Conservation (phyloP, 2,888 invertebrate genomes). For the Tuta absoluta region DNA sequence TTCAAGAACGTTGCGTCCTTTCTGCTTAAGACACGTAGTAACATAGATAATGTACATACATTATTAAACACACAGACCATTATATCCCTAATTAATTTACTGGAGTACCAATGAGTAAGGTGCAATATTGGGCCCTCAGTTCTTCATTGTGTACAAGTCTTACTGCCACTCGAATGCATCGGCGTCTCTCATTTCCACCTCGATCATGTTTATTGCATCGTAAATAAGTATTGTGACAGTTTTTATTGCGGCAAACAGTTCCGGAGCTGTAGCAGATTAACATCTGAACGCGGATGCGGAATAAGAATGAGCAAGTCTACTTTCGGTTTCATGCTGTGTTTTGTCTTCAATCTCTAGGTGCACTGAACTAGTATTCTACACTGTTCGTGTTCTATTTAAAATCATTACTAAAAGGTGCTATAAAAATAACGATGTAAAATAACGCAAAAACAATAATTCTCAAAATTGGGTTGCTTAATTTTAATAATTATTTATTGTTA, state of each 20-base stretch:
- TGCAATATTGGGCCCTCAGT: conserved; percentile 5
- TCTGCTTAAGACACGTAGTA: neutral
- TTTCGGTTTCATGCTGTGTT: conserved; percentile 22
- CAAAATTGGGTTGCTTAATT: too few relatives aligned
- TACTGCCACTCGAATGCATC: conserved; percentile 1
- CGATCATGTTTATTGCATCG: conserved; percentile 70
- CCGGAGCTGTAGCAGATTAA: conserved; percentile 66
- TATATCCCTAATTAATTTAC: neutral
- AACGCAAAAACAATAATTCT: too few relatives aligned
- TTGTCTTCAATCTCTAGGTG: conserved; percentile 3
- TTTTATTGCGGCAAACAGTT: conserved; percentile 71
- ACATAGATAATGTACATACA: neutral
- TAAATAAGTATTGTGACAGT: conserved; percentile 74
- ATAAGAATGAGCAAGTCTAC: conserved; percentile 40
- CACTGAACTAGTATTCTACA: neutral
- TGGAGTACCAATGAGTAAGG: neutral
- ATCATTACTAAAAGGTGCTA: neutral
- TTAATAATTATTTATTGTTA: too few relatives aligned
- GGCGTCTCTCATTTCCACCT: conserved; percentile 34
- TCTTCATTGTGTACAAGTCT: conserved; percentile 8
- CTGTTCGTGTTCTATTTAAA: neutral
- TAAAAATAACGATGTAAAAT: too few relatives aligned
- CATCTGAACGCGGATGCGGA: conserved; percentile 58
- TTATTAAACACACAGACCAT: neutral
- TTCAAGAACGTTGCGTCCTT: too few relatives aligned